Percentiles rank a stretch among this genome's conserved stretches.
Conservation (phyloP, 2,113 vertebrate species). For the Dascyllus trimaculatus region DNA sequence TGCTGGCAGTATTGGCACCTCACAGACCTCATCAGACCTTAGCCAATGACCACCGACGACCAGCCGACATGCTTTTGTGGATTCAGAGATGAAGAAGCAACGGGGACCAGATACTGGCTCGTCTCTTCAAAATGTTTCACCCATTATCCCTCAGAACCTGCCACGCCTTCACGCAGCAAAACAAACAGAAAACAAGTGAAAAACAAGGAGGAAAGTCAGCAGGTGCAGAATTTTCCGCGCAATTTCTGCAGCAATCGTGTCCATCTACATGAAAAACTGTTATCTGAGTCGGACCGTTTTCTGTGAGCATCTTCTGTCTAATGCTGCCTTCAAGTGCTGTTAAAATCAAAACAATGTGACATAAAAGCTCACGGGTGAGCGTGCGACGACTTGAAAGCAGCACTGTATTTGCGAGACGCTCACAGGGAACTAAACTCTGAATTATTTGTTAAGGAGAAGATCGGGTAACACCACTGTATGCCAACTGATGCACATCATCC, state of each 20-base stretch:
- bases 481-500: no score
- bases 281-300: neutral
- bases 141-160: slow-evolving; percentile 4
- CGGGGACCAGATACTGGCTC: slow-evolving; percentile 22
- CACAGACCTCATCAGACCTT: neutral
- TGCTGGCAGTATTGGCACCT: slow-evolving; percentile 45
- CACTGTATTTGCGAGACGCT: neutral
- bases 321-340: neutral
- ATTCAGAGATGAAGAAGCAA: slow-evolving; percentile 21
- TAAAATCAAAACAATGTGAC: no score
- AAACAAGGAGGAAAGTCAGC: neutral
- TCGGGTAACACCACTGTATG: neutral
- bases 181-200: neutral
- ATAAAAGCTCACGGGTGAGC: neutral
- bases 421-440: neutral
- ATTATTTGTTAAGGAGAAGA: neutral
- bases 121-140: neutral
- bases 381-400: neutral
- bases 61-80: slow-evolving; percentile 26
- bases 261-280: neutral
- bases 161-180: slow-evolving; percentile 15
- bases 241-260: slow-evolving; percentile 1
- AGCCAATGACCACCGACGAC: neutral
- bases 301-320: neutral
- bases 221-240: neutral